Evolutionary conservation across 2,113 vertebrate species (phyloP), one percentile per base, ranked within the genome.

Genomic region (Pleuronectes platessa): DNA sequence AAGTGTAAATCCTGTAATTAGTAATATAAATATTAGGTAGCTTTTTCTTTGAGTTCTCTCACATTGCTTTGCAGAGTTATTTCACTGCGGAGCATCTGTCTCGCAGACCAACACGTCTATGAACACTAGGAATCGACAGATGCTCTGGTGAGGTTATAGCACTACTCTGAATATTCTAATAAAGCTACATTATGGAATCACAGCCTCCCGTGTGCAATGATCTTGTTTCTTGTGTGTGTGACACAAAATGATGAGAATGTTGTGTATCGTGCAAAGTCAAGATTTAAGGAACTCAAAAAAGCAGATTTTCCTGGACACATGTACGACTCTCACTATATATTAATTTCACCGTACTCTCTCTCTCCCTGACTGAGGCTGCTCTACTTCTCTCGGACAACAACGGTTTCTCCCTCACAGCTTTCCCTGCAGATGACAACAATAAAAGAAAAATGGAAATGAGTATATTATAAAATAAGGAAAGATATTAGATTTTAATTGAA

Each of bases 1-100:
- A 86, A 88, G 61, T 94, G 92, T 89, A 93, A 90, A 92, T 93
- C 89, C 90, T 94, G 92, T 94, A 93, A 93, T 92, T 94, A 93
- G 86, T 93, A 92, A 93, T 94, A 94, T 94, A 93, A 94, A 94
- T 92, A 92, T 71, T 88, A 91, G 83, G 74, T 93, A 93, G 92
- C 49, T 47, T 68, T 74, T 72, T 78, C 79, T 69, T 84, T 81
- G 72, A 71, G 82, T 88, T 70, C 58, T 68, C 51, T 61, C 51
- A 75, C 68, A 63, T 86, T 87, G 90, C 81, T 91, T 86, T 89
- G 82, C 86, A 86, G 83, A 90, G 84, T 83, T 77, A 81, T 83
- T 82, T 87, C 78, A 90, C 74, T 83, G 84, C 76, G 66, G 86
- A 90, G 84, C 71, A 42, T 71, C 85, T 83, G 83, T 90, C 82